phyloP scores from a whole-genome alignment of 2,888 invertebrate genomes.

The Drosophila quinaria region DNA sequence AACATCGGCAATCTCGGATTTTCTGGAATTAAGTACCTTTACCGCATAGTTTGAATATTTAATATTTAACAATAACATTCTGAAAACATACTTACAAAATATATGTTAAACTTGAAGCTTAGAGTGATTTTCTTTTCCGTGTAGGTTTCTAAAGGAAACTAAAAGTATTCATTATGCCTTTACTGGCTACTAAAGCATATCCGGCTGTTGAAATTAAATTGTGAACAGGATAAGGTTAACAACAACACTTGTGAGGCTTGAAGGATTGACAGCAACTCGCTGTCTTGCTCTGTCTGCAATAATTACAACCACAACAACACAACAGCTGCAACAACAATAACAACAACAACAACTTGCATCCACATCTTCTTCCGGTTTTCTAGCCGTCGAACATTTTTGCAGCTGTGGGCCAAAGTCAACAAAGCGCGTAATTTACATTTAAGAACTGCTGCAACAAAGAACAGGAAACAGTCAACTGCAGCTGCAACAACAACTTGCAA shows the following conservation, averaged over 20 bases:
- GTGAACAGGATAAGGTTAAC: conserved; percentile 22
- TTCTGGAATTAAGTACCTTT: no score
- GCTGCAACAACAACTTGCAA: conserved; percentile 31
- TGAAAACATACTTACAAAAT: no score
- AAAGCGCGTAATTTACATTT: conserved; percentile 79
- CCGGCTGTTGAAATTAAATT: neutral
- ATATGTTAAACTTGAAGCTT: no score
- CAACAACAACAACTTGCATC: conserved; percentile 11
- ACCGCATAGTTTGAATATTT: no score
- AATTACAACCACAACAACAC: conserved; percentile 2
- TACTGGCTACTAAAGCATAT: neutral
- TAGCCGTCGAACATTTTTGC: conserved; percentile 20
- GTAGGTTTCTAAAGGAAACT: no score
- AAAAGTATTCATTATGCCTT: neutral
- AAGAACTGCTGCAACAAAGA: conserved; percentile 75
- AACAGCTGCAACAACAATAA: conserved; percentile 34
- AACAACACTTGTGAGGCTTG: conserved; percentile 12
- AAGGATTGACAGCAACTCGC: conserved; percentile 27
- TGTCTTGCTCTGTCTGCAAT: neutral
- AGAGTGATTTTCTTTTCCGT: no score
- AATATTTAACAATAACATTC: no score
- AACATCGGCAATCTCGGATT: no score
- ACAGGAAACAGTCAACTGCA: conserved; percentile 57
- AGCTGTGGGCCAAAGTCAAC: conserved; percentile 68
- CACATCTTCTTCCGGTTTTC: conserved; percentile 28